A percentile compares a stretch with the other conserved stretches of the same genome.
These are phyloP conservation scores for Aythya fuligula DNA, from an alignment of 2,797 vertebrate genomes.

Conservation along the genomic window DNA sequence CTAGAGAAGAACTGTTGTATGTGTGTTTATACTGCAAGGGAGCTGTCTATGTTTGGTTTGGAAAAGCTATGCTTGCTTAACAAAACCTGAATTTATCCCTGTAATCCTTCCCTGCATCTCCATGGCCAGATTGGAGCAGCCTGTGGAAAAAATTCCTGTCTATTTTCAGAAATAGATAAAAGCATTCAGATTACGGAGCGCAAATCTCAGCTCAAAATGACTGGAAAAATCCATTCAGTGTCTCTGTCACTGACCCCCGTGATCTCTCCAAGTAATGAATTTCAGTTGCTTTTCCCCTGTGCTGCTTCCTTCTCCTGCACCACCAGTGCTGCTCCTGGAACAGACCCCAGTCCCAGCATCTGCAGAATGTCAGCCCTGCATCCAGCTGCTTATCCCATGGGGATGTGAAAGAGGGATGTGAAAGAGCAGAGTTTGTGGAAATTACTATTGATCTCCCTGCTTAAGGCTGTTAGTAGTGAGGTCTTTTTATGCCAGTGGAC, in stretches of 20 bases:
- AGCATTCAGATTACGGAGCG: constrained; percentile 84
- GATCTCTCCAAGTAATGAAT: constrained; percentile 76
- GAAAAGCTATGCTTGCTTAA: constrained; percentile 69
- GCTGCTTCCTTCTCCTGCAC: constrained; percentile 18
- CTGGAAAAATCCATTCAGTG: constrained; percentile 84
- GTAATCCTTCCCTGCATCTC: constrained; percentile 80
- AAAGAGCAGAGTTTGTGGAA: constrained; percentile 29
- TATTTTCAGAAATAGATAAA: constrained; percentile 90
- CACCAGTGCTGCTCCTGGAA: constrained; percentile 12
- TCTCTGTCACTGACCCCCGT: constrained; percentile 70
- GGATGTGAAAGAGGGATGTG: not conserved
- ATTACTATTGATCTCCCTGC: constrained; percentile 23
- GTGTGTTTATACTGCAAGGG: not conserved
- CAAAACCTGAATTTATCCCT: constrained; percentile 77
- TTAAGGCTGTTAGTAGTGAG: not conserved
- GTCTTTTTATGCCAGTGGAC: not conserved
- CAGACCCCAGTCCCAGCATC: constrained; percentile 49
- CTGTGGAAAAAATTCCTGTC: constrained; percentile 88
- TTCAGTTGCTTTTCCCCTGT: constrained; percentile 28
- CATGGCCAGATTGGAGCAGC: constrained; percentile 82
- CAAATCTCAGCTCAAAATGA: constrained; percentile 81
- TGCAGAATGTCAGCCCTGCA: constrained; percentile 72
- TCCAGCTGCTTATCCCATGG: constrained; percentile 52
- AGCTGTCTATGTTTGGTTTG: constrained; percentile 73
- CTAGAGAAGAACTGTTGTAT: not conserved